Conservation (phyloP, 2,797 vertebrate species). For the Aselliscus stoliczkanus region DNA sequence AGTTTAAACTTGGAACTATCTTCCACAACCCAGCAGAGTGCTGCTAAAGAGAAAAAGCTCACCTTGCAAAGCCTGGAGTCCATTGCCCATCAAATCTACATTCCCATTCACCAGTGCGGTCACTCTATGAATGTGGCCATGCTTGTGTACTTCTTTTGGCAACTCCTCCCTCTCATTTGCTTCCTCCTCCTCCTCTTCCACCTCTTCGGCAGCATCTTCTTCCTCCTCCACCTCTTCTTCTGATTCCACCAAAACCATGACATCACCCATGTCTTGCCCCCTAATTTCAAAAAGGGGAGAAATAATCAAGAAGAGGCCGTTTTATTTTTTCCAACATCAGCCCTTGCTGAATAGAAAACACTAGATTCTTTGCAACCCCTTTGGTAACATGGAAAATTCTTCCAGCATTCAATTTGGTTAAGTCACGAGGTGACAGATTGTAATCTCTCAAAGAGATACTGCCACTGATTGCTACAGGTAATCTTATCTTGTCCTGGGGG, state of each 20-base stretch:
- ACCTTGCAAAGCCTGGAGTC: slow-evolving; percentile 66
- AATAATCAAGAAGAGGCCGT: background rate
- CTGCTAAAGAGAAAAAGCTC: background rate
- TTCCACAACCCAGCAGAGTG: background rate
- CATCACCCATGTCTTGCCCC: slow-evolving; percentile 72
- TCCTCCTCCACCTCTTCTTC: slow-evolving; percentile 86
- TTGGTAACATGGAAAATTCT: background rate
- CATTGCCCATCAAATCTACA: slow-evolving; percentile 21
- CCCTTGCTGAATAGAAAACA: background rate
- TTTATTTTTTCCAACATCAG: background rate
- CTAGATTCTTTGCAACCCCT: background rate
- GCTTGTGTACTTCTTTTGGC: background rate
- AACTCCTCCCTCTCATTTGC: slow-evolving; percentile 33
- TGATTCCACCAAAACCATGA: slow-evolving; percentile 92
- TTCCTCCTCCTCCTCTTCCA: slow-evolving; percentile 38
- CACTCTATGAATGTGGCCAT: slow-evolving; percentile 28
- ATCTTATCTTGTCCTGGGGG: background rate
- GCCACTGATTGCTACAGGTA: background rate
- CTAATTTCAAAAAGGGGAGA: slow-evolving; percentile 63
- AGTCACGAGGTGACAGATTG: background rate
- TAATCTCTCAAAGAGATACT: background rate
- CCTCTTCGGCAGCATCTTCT: background rate
- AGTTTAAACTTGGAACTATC: background rate
- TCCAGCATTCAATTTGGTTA: background rate
- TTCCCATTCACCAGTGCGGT: slow-evolving; percentile 65